Evolutionary conservation across 1,140 invertebrate species (phyloP).

Genomic region (Vanessa tameamea): DNA sequence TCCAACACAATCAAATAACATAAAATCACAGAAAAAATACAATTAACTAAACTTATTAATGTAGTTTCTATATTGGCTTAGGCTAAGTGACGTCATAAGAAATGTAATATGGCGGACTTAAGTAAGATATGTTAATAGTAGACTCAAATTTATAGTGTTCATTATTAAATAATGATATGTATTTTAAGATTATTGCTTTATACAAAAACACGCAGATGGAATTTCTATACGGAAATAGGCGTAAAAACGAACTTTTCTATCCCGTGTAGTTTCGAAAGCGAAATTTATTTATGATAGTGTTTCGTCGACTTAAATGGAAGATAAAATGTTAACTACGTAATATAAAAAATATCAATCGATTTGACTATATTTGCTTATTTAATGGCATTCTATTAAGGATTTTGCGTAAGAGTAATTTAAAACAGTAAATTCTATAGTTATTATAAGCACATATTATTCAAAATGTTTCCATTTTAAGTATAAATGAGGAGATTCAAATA

Average conservation of each 20-base stretch:
- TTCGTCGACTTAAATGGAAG: conserved; percentile 39
- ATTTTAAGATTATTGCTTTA: conserved; percentile 1
- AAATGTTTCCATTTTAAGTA: neutral
- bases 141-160: no score
- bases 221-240: conserved; percentile 28
- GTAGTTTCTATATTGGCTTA: no score
- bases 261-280: conserved; percentile 40
- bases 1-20: no score
- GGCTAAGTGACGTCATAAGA: no score
- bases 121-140: no score
- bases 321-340: conserved; percentile 47
- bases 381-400: neutral
- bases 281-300: conserved; percentile 55
- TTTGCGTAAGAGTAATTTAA: no score
- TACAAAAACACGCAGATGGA: conserved; percentile 11
- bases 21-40: no score
- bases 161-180: neutral
- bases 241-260: conserved; percentile 40
- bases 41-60: no score
- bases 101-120: no score
- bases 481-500: no score
- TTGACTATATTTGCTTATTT: neutral
- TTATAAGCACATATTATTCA: neutral
- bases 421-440: neutral
- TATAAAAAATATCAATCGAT: conserved; percentile 31